Percentiles rank a stretch among this genome's conserved stretches.
Conservation (phyloP, 2,113 vertebrate species). For the Orthonyx spaldingii region DNA sequence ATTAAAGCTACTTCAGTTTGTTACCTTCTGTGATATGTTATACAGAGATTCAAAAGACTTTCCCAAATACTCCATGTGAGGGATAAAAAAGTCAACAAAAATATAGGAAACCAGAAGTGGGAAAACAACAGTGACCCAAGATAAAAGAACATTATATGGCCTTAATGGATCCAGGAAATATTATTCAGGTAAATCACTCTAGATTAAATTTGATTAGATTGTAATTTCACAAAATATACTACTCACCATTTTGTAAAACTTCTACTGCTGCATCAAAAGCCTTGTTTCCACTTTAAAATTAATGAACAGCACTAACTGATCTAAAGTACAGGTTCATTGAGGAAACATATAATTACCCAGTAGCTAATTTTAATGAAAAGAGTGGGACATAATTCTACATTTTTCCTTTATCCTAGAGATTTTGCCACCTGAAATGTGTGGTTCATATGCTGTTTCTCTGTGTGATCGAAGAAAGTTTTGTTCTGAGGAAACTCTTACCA, state of each 20-base stretch:
- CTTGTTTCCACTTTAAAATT: neutral
- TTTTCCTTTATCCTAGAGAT: neutral
- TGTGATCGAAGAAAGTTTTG: neutral
- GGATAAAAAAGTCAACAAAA: neutral
- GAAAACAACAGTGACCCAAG: neutral
- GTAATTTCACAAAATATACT: neutral
- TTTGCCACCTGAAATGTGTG: neutral
- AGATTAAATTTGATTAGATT: neutral
- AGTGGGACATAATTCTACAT: neutral
- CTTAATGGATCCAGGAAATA: neutral
- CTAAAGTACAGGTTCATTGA: neutral
- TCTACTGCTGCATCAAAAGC: neutral
- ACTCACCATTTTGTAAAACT: neutral
- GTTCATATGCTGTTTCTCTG: neutral
- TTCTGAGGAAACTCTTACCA: neutral
- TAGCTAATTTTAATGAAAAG: neutral
- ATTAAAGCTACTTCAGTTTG: neutral
- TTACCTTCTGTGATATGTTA: neutral
- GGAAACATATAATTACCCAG: neutral
- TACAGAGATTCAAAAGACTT: neutral
- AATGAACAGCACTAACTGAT: neutral
- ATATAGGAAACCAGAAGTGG: neutral
- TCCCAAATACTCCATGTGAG: rapidly evolving
- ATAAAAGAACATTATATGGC: rapidly evolving
- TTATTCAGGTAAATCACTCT: neutral